These are phyloP conservation scores for Melanerpes aurifrons DNA, from an alignment of 2,113 vertebrate species.

Conservation along the genomic window DNA sequence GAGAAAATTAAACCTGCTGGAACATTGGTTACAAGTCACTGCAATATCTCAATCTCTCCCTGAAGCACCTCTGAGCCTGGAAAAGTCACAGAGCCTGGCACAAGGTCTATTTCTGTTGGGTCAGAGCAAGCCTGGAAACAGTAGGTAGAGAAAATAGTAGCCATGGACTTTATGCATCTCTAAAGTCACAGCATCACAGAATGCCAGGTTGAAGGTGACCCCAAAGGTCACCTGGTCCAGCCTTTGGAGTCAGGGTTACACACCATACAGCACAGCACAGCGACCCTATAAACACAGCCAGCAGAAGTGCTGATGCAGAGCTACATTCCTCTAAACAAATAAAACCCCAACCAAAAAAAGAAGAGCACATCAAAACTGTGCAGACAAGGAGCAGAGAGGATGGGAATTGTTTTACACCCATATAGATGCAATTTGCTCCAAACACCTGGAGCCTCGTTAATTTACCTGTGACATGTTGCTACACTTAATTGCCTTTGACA, in stretches of 20 bases:
- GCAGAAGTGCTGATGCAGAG: background rate
- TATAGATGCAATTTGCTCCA: background rate
- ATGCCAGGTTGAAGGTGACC: too few species aligned
- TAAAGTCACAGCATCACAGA: background rate
- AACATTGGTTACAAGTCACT: background rate
- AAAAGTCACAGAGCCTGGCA: background rate
- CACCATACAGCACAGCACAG: background rate
- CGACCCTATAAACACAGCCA: background rate
- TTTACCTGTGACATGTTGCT: conserved; percentile 84
- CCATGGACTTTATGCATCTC: background rate
- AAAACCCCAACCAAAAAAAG: background rate
- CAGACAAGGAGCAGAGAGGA: background rate
- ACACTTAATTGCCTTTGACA: conserved; percentile 83
- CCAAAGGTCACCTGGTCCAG: too few species aligned
- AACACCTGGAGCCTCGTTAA: conserved; percentile 77
- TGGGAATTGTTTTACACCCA: background rate
- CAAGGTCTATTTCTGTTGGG: background rate
- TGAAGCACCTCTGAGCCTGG: background rate
- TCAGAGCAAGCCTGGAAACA: background rate
- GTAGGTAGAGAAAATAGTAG: background rate
- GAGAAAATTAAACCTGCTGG: background rate
- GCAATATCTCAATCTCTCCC: background rate
- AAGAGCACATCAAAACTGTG: background rate
- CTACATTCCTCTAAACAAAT: background rate
- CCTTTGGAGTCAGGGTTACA: background rate